Conservation (phyloP, 2,888 invertebrate species). For the Cheilosia impressa region DNA sequence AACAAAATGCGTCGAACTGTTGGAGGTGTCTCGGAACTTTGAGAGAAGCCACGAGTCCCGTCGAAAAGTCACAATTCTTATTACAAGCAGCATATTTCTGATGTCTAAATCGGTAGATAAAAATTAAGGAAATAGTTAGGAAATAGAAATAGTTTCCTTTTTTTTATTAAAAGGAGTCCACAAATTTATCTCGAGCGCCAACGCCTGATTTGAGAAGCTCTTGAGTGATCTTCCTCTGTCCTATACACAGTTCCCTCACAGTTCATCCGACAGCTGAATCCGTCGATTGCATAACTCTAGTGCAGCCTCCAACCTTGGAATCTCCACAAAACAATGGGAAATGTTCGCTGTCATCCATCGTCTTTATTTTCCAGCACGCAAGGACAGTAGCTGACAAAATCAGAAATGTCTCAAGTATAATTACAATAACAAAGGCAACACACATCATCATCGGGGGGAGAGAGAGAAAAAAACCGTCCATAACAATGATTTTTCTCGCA, state of each 20-base stretch:
- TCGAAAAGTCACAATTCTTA: too few relatives aligned
- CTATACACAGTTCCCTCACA: slow-evolving; percentile 4
- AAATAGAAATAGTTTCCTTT: too few relatives aligned
- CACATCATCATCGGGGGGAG: not conserved
- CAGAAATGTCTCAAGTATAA: slow-evolving; percentile 43
- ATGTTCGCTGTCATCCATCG: slow-evolving; percentile 60
- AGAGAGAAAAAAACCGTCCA: not conserved
- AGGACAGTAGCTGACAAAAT: slow-evolving; percentile 42
- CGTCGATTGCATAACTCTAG: slow-evolving; percentile 57
- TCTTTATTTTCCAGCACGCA: slow-evolving; percentile 52
- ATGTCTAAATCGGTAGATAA: too few relatives aligned
- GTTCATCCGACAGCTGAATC: slow-evolving; percentile 45
- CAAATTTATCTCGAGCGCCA: too few relatives aligned
- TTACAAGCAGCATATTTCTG: too few relatives aligned
- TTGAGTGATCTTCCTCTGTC: too few relatives aligned
- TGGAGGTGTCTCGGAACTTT: too few relatives aligned
- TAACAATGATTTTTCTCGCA: slow-evolving; percentile 63
- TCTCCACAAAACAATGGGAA: slow-evolving; percentile 58
- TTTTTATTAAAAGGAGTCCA: too few relatives aligned
- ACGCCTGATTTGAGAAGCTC: too few relatives aligned
- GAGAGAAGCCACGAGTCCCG: too few relatives aligned
- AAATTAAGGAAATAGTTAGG: too few relatives aligned
- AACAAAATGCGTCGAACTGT: too few relatives aligned
- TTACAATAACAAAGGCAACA: slow-evolving; percentile 34
- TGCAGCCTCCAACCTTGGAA: slow-evolving; percentile 25